phyloP scores from a whole-genome alignment of 2,797 vertebrate genomes.

The Cossypha polioptera region DNA sequence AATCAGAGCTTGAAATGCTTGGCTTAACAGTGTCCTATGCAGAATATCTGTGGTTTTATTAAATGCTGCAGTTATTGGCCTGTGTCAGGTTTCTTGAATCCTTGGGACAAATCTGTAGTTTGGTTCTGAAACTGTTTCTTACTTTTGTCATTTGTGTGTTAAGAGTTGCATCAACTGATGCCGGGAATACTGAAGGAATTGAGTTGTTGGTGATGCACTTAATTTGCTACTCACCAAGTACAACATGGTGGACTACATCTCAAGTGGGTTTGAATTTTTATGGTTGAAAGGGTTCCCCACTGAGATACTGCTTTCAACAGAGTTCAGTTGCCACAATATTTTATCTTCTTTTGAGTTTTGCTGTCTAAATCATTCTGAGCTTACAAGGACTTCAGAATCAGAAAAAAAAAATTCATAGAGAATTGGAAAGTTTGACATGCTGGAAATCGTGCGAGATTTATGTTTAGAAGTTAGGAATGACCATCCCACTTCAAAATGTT shows the following conservation, averaged over 20 bases:
- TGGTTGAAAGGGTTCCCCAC: background rate
- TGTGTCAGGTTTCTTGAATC: background rate
- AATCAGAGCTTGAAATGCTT: background rate
- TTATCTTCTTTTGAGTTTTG: background rate
- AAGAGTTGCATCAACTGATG: background rate
- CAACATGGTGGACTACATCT: background rate
- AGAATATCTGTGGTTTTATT: background rate
- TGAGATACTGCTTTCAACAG: background rate
- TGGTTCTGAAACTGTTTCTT: background rate
- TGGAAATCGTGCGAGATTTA: rapidly evolving
- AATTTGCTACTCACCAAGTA: background rate
- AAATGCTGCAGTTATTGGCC: background rate
- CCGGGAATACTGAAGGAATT: background rate
- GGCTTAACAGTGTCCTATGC: background rate
- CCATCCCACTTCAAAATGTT: background rate
- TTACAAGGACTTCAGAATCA: background rate
- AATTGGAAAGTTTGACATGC: background rate
- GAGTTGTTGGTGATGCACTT: background rate
- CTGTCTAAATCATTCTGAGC: rapidly evolving
- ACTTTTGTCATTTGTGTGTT: background rate
- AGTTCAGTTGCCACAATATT: background rate
- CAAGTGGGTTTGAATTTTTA: background rate
- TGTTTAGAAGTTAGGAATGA: background rate
- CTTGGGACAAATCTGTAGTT: background rate
- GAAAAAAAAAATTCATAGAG: background rate